Conservation (phyloP, 1,140 invertebrate genomes). For the Aphidius gifuensis region DNA sequence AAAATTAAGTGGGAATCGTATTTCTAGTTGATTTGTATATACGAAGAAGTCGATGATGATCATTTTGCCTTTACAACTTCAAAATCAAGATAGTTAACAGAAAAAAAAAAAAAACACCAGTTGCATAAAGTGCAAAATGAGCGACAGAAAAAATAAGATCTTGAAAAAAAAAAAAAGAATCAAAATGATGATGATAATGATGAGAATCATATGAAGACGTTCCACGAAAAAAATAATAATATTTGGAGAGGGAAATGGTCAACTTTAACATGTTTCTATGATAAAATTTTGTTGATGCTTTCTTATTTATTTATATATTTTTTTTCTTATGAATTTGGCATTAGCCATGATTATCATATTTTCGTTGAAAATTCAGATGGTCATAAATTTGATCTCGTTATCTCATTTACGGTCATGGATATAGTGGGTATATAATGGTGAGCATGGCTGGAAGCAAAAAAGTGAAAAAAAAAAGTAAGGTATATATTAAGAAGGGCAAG, state of each 20-base stretch:
- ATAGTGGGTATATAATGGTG: neutral
- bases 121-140: too few relatives aligned
- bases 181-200: neutral
- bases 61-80: too few relatives aligned
- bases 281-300: neutral
- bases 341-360: conserved; percentile 55
- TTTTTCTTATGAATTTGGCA: conserved; percentile 36
- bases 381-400: conserved; percentile 58
- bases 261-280: neutral
- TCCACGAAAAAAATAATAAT: neutral
- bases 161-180: neutral
- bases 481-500: neutral
- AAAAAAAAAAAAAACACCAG: too few relatives aligned
- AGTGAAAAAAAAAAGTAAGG: conserved; percentile 26
- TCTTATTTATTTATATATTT: conserved; percentile 21
- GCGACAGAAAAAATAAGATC: neutral
- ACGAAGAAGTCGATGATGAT: too few relatives aligned
- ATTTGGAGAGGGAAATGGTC: conserved; percentile 2
- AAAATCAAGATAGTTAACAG: too few relatives aligned
- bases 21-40: too few relatives aligned
- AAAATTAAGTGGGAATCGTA: too few relatives aligned
- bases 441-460: conserved; percentile 37
- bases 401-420: conserved; percentile 49
- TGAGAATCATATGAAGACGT: too few relatives aligned
- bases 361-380: conserved; percentile 46